Conservation (phyloP, 2,797 vertebrate species). For the Xiphorhynchus erythropygius region DNA sequence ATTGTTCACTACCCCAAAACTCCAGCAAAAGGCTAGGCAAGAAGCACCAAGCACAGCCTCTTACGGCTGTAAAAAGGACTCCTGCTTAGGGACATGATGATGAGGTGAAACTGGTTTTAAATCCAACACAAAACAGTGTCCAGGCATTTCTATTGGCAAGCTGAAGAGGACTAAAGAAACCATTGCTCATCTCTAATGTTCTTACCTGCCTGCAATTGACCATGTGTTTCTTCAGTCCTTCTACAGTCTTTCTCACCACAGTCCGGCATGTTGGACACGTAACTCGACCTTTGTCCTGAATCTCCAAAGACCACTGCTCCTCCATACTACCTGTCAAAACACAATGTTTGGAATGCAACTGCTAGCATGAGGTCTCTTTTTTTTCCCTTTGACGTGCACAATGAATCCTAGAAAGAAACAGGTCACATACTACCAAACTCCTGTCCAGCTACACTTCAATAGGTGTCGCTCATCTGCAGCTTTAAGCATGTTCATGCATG, state of each 20-base stretch:
- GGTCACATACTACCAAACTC: background rate
- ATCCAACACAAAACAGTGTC: background rate
- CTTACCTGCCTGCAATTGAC: conserved; percentile 87
- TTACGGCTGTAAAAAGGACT: background rate
- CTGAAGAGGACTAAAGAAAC: background rate
- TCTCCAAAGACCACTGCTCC: conserved; percentile 91
- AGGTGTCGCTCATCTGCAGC: background rate
- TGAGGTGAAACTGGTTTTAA: background rate
- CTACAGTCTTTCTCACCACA: conserved; percentile 92
- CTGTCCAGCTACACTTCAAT: background rate
- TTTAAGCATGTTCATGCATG: background rate
- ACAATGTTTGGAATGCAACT: background rate
- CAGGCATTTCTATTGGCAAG: background rate
- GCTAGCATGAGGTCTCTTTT: background rate
- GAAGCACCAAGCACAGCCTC: background rate
- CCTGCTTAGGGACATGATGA: background rate
- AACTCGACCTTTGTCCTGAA: conserved; percentile 88
- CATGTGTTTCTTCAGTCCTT: conserved; percentile 95
- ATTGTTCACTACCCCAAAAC: background rate
- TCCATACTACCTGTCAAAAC: conserved; percentile 86
- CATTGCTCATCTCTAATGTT: background rate
- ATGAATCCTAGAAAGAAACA: background rate
- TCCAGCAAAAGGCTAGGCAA: background rate
- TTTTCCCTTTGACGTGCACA: fast-evolving
- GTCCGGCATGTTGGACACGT: conserved; percentile 92